These are phyloP conservation scores for Dolichallabes microphthalmus DNA, from an alignment of 2,113 vertebrate species.

Conservation along the genomic window DNA sequence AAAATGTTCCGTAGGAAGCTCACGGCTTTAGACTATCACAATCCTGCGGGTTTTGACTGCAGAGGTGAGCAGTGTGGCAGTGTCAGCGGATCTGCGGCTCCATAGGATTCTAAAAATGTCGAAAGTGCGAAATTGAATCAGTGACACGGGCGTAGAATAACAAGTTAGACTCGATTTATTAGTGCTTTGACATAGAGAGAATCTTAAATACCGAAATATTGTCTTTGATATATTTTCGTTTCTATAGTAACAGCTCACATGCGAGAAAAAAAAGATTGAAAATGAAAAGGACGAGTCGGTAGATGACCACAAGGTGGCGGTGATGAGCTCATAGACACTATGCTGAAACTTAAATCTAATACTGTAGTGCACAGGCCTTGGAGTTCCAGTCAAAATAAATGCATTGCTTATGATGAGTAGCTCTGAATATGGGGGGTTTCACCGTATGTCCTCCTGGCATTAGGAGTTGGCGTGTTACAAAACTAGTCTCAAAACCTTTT, in stretches of 20 bases:
- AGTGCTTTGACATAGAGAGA: too few relatives aligned
- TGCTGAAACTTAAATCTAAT: too few relatives aligned
- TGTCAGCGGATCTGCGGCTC: neutral
- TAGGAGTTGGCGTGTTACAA: too few relatives aligned
- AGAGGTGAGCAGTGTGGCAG: constrained; percentile 72
- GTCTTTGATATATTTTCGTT: neutral
- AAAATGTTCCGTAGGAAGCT: constrained; percentile 91
- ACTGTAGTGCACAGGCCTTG: too few relatives aligned
- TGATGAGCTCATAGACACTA: too few relatives aligned
- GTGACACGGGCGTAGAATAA: neutral
- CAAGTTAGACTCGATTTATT: neutral
- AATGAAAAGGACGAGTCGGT: too few relatives aligned
- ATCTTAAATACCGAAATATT: neutral
- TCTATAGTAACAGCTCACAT: neutral
- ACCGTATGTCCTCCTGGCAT: too few relatives aligned
- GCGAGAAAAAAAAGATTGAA: too few relatives aligned
- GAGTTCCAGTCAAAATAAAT: too few relatives aligned
- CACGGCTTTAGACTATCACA: constrained; percentile 89
- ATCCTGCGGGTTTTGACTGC: constrained; percentile 83
- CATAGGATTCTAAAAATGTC: neutral
- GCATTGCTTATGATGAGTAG: too few relatives aligned
- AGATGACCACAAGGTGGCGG: too few relatives aligned
- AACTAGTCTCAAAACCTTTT: neutral
- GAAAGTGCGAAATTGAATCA: neutral
- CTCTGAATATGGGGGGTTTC: too few relatives aligned